Base-by-base conservation (phyloP, 2,888 invertebrate genomes). In the Pristionchus arcanus region DNA sequence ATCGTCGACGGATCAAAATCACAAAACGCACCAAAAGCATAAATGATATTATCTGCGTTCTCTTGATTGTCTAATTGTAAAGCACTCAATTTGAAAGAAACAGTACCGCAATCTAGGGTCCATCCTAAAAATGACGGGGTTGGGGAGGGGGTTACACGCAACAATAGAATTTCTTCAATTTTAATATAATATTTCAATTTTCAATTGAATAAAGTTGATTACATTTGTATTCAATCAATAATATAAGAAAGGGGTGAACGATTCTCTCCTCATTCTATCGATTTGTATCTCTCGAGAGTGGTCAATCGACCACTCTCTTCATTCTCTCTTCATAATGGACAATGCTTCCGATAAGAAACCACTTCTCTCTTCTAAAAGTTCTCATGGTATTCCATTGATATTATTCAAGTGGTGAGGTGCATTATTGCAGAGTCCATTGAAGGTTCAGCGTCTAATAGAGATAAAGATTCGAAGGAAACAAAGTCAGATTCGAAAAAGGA, bases 301-400 rank as follows among this genome's bases (percentile, higher is more conserved):
- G 85, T 85, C 85, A 16, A n/a, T 53, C n/a, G n/a, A n/a, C 49
- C 81, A 81, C 81, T 81, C 81, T 81, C 25, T 11, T 81, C 81
- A 49, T n/a, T 59, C 15, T 9, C 25, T 85, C 63, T 3, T 81
- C 81, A 81, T 25, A 5, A 85, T 85, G 84, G 84, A 85, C 59
- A 59, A 55, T 59, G 59, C 84, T 85, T 85, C 84, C 25, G 84
- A 59, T 85, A 85, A 85, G 84, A 85, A 85, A 85, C 84, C 84
- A 59, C 59, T 85, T 25, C 84, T 85, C 84, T 85, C 84, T 53
- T 49, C 81, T 81, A 81, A 81, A 49, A 81, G 81, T 81, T 81
- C 81, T 81, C 84, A 34, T 15, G 59, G 59, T 85, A 81, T 81
- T 53, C 4, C 63, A 25, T 19, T 11, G n/a, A 2, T 28, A 11